Base-by-base conservation (phyloP, 1,140 invertebrate genomes). In the Micrasema longulum region DNA sequence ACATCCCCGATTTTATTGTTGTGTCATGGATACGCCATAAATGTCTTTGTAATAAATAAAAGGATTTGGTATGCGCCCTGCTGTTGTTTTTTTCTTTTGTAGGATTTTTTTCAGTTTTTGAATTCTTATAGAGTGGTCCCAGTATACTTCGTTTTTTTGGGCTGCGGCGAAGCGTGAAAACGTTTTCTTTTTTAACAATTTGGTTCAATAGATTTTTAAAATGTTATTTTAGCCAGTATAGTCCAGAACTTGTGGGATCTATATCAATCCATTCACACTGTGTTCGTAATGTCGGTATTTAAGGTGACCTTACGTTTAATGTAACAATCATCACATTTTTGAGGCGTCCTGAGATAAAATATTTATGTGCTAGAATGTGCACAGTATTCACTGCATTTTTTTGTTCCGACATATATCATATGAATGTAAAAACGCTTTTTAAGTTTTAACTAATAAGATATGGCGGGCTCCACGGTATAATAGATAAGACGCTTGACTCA, bases 251-350 rank as follows among this genome's bases (percentile, higher is more conserved):
- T 16, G n/a, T 16, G 2, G 18, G 43, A n/a, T 45, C n/a, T n/a
- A 45, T 45, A n/a, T n/a, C 43, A 45, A 45, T 45, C 43, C 43
- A 9, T 45, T 45, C 43, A 45, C 43, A 45, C 18, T 45, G 43
- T 45, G 43, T 16, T 16, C 18, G 43, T n/a, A 45, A 45, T 45
- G 43, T 45, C 43, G n/a, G 43, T 45, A 45, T 45, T 45, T 45
- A 45, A 45, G 43, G 43, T 45, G 43, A 45, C 43, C 43, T 45
- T 45, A 45, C 43, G n/a, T 45, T 45, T 45, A 45, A 14, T 45
- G 43, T n/a, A n/a, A 16, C n/a, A 45, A 14, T 16, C n/a, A 45
- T 45, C 48, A 52, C 48, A 12, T 10, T 22, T 23, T 23, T n/a
- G n/a, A n/a, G n/a, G n/a, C n/a, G n/a, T n/a, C n/a, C n/a, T n/a